These are phyloP conservation scores for Dipus sagitta DNA, from an alignment of 2,797 vertebrate genomes.

Conservation along the genomic window DNA sequence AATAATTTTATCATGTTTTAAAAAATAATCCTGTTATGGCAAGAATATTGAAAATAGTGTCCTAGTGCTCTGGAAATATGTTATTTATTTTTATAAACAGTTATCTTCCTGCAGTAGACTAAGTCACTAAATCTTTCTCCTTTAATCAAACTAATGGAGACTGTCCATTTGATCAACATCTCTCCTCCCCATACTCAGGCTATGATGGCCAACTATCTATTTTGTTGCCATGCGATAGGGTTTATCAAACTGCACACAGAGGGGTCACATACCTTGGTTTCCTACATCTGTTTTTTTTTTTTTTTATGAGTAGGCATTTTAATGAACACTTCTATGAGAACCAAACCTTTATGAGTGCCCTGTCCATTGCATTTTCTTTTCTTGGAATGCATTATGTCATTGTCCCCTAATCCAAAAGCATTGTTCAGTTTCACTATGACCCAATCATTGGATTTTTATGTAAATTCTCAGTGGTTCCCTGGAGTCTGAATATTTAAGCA, in stretches of 20 bases:
- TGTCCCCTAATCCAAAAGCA: background rate
- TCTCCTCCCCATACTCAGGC: background rate
- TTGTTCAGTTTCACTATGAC: background rate
- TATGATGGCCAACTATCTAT: background rate
- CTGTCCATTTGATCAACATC: background rate
- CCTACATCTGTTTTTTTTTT: background rate
- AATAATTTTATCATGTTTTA: background rate
- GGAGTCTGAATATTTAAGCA: background rate
- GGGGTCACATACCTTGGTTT: background rate
- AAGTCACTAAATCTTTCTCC: background rate
- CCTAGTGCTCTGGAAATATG: background rate
- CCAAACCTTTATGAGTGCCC: background rate
- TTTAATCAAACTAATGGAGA: background rate
- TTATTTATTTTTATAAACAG: background rate
- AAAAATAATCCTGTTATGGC: background rate
- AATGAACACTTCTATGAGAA: constrained; percentile 1
- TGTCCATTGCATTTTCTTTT: background rate
- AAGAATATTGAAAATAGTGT: background rate
- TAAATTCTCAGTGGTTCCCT: background rate
- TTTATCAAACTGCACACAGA: background rate
- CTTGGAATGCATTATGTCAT: background rate
- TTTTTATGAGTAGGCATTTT: background rate
- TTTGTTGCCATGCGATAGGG: background rate
- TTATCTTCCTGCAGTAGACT: background rate
- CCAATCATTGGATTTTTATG: background rate